A percentile compares a stretch with the other conserved stretches of the same genome.
phyloP scores from a whole-genome alignment of 1,140 invertebrate species.

The Orius laevigatus region DNA sequence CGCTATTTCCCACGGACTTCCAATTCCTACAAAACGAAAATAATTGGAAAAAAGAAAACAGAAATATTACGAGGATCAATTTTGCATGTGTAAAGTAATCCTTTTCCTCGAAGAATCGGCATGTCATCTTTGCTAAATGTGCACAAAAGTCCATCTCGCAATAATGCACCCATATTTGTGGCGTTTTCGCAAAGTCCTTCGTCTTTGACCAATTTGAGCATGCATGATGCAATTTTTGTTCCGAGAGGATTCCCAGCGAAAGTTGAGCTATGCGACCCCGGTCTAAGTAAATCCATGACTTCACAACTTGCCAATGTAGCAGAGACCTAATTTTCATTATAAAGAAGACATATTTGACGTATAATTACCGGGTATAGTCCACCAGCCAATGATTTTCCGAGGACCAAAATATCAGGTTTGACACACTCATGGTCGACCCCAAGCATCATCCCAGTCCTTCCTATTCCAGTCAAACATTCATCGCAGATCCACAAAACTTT shows the following conservation, averaged over 20 bases:
- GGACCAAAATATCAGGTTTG: slow-evolving; percentile 53
- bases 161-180: slow-evolving; percentile 54
- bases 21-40: slow-evolving; percentile 14
- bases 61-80: slow-evolving; percentile 12
- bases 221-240: slow-evolving; percentile 64
- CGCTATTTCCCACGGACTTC: slow-evolving; percentile 9
- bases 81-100: slow-evolving; percentile 67
- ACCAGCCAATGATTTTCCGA: slow-evolving; percentile 74
- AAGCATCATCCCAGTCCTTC: slow-evolving; percentile 45
- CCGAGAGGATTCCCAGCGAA: slow-evolving; percentile 96
- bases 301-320: slow-evolving; percentile 71
- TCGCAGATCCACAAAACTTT: slow-evolving; percentile 56
- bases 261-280: slow-evolving; percentile 93
- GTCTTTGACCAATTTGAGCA: slow-evolving; percentile 62
- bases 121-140: slow-evolving; percentile 59
- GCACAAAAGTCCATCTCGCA: slow-evolving; percentile 54
- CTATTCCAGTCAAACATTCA: slow-evolving; percentile 56
- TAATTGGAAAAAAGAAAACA: background rate
- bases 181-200: slow-evolving; percentile 84
- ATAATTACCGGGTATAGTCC: slow-evolving; percentile 55
- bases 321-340: slow-evolving; percentile 43
- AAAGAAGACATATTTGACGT: background rate
- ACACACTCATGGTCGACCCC: slow-evolving; percentile 43
- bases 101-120: slow-evolving; percentile 69
- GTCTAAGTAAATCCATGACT: slow-evolving; percentile 80